Percentiles rank a stretch among this genome's conserved stretches.
These are phyloP conservation scores for Caenorhabditis wallacei DNA, from an alignment of 2,888 invertebrate genomes.

Conservation along the genomic window DNA sequence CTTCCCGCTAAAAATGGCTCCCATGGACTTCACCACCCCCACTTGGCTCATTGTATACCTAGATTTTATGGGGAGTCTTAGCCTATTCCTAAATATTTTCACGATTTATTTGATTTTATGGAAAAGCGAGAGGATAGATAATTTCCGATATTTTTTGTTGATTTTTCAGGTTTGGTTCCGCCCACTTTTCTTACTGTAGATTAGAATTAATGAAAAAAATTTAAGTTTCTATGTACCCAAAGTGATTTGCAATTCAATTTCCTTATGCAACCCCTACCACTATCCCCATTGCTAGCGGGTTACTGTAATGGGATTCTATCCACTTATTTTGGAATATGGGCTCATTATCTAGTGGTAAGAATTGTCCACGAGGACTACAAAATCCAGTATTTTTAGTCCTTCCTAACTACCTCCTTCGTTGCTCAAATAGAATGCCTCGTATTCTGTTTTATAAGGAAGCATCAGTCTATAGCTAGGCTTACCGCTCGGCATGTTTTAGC, in stretches of 20 bases:
- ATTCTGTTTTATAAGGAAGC: constrained; percentile 6
- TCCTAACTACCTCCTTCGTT: neutral
- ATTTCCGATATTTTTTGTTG: constrained; percentile 22
- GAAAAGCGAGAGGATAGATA: constrained; percentile 21
- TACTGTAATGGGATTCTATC: constrained; percentile 15
- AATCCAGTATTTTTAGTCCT: neutral
- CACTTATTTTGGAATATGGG: constrained; percentile 8
- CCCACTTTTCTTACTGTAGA: too few species aligned
- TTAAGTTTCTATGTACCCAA: constrained; percentile 24
- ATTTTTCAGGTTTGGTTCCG: constrained; percentile 15
- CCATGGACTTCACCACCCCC: constrained; percentile 9
- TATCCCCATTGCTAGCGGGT: constrained; percentile 30
- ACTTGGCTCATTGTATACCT: constrained; percentile 10
- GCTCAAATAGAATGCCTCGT: constrained; percentile 36
- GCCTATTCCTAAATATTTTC: neutral
- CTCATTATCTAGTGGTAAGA: constrained; percentile 24
- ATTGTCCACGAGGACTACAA: neutral
- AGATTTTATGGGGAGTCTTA: constrained; percentile 10
- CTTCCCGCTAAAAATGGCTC: neutral
- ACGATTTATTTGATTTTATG: constrained; percentile 17
- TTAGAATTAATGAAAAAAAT: too few species aligned
- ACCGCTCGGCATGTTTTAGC: neutral
- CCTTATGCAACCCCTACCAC: constrained; percentile 16
- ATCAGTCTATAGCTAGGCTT: constrained; percentile 30
- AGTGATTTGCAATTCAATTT: constrained; percentile 13